A percentile compares a stretch with the other conserved stretches of the same genome.
phyloP scores from a whole-genome alignment of 2,113 vertebrate species.

The Thalassarche chlororhynchos region DNA sequence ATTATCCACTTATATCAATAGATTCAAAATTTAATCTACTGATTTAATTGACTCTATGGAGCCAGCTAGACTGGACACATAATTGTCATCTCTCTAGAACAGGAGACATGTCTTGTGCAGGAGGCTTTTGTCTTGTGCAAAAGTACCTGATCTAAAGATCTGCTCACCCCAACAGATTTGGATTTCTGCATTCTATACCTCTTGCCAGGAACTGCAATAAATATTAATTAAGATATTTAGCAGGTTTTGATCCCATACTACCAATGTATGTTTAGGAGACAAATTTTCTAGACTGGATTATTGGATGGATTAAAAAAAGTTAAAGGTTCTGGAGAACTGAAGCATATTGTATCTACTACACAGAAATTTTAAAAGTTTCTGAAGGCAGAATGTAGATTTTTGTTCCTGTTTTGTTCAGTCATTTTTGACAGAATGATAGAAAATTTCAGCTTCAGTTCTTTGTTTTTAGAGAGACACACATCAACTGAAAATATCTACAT shows the following conservation, averaged over 20 bases:
- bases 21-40: not conserved
- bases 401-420: not conserved
- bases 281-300: not conserved
- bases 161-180: not conserved
- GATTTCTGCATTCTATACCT: not conserved
- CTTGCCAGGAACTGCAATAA: not conserved
- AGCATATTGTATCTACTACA: not conserved
- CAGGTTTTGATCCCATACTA: not conserved
- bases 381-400: not conserved
- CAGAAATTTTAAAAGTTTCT: not conserved
- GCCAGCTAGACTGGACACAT: not conserved
- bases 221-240: not conserved
- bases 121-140: not conserved
- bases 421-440: not conserved
- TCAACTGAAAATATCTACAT: not conserved
- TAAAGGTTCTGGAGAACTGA: not conserved
- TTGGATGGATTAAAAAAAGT: not conserved
- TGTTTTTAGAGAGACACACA: not conserved
- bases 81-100: not conserved
- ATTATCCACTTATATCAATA: not conserved
- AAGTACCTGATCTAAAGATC: not conserved
- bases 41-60: not conserved
- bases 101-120: not conserved
- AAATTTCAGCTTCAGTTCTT: slow-evolving; percentile 15
- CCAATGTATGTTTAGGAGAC: not conserved